phyloP scores from a whole-genome alignment of 1,140 invertebrate species.

The Brachionus asplanchnoidis region DNA sequence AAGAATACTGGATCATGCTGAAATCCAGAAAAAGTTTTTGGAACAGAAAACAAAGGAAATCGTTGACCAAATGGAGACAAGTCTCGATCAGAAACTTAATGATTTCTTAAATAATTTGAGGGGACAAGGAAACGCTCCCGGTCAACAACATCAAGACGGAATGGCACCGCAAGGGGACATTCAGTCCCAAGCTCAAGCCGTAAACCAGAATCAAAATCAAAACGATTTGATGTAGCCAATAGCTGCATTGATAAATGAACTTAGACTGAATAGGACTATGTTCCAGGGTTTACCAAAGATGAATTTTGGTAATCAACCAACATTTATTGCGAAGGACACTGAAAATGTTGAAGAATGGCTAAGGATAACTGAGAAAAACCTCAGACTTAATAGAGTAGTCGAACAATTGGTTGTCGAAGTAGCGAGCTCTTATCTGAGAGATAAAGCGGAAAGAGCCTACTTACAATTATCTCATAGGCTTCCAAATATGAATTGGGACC shows the following conservation, averaged over 20 bases:
- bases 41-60: slow-evolving; percentile 7
- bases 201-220: background rate
- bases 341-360: background rate
- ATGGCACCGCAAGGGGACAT: background rate
- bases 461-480: background rate
- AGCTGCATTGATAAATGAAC: background rate
- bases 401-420: background rate
- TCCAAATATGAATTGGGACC: slow-evolving; percentile 1
- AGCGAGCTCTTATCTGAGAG: background rate
- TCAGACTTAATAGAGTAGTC: background rate
- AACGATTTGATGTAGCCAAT: background rate
- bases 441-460: background rate
- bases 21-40: background rate
- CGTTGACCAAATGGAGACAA: background rate
- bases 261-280: background rate
- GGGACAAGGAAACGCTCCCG: background rate
- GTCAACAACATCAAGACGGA: background rate
- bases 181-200: background rate
- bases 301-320: background rate
- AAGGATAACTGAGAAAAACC: background rate
- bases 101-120: background rate
- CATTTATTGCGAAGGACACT: background rate
- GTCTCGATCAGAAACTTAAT: background rate
- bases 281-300: slow-evolving; percentile 9
- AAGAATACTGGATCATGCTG: background rate